Evolutionary conservation across 2,888 invertebrate species (phyloP), one percentile per base, ranked within the genome.

Genomic region (Eilema griseolum): DNA sequence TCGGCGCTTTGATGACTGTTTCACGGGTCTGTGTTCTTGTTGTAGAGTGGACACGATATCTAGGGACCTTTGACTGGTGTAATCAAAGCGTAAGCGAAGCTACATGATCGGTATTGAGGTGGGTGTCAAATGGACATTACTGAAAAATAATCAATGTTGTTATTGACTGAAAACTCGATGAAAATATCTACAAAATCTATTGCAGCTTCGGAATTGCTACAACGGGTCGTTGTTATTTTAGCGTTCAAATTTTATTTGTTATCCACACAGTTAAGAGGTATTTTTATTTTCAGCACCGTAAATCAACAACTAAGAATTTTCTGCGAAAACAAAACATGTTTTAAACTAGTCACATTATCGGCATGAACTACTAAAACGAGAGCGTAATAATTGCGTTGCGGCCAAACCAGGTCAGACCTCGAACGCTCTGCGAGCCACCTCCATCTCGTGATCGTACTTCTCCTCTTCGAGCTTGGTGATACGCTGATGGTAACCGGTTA

Each of bases 391-490:
- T 88, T 86, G 86, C 85, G 86, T 83, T 86, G 90, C 88, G 90
- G 88, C 88, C 89, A 93, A 94, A 93, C 90, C 93, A 91, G 88
- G 91, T 90, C 96, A 96, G 96, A 99, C 99, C 98, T 99, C 99
- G 95, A 97, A 97, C 94, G 98, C 98, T 97, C 98, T 99, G 96
- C 97, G 97, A 96, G 98, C 97, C 95, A 99, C 99, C 96, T 98
- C 98, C 96, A 97, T 97, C 96, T 99, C 99, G 96, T 99, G 97
- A 97, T 99, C 99, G 97, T 98, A 99, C 97, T 99, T 99, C 96
- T 98, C 97, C 93, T 97, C 97, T 96, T 99, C 98, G 93, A 98
- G 96, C 89, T 96, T 96, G 92, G 92, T 95, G 95, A 98, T 97
- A 96, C 97, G 97, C 90, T 97, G 96, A 96, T 98, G 97, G 96